A percentile compares a stretch with the other conserved stretches of the same genome.
These are phyloP conservation scores for Apogon hyalosoma DNA, from an alignment of 2,797 vertebrate species.

Conservation along the genomic window DNA sequence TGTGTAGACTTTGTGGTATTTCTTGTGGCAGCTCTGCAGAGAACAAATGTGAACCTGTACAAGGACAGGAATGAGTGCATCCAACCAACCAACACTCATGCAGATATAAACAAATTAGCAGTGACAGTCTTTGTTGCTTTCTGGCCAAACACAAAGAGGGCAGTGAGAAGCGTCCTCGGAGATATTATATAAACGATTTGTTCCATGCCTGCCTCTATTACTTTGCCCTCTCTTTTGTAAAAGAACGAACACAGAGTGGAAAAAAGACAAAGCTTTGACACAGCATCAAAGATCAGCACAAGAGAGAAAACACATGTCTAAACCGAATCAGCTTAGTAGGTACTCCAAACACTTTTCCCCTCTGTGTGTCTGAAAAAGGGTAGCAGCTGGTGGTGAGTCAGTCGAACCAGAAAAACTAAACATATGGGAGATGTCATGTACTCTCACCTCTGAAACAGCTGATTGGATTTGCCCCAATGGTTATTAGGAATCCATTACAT, in stretches of 20 bases:
- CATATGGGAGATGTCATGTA: background rate
- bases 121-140: slow-evolving; percentile 46
- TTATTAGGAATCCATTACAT: background rate
- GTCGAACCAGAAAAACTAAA: background rate
- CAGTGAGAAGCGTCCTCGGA: slow-evolving; percentile 42
- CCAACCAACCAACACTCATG: slow-evolving; percentile 12
- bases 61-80: slow-evolving; percentile 12
- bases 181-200: slow-evolving; percentile 56
- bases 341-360: background rate
- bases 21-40: background rate
- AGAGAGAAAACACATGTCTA: background rate
- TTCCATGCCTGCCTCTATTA: background rate
- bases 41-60: slow-evolving; percentile 10
- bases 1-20: too few relatives aligned
- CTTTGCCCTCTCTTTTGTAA: background rate
- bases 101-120: slow-evolving; percentile 30
- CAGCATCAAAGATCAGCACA: slow-evolving; percentile 11
- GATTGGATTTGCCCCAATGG: slow-evolving; percentile 13
- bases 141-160: slow-evolving; percentile 51
- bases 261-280: background rate
- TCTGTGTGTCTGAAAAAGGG: slow-evolving; percentile 1
- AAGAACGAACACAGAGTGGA: background rate
- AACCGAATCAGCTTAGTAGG: background rate
- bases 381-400: slow-evolving; percentile 38
- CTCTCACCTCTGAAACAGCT: slow-evolving; percentile 10